phyloP scores from a whole-genome alignment of 2,113 vertebrate species.

The Pachycephala philippinensis region DNA sequence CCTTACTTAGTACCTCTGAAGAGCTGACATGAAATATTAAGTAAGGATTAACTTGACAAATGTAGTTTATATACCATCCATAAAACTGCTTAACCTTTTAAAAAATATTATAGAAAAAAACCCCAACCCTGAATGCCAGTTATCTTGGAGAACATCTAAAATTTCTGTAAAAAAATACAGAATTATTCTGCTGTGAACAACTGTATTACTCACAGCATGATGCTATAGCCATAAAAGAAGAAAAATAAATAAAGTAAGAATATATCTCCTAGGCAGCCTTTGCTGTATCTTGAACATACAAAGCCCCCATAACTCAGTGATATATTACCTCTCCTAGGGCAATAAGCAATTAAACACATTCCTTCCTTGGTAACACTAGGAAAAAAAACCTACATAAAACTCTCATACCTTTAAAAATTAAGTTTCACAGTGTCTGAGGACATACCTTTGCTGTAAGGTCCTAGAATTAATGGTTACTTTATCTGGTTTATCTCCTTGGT shows the following conservation, averaged over 20 bases:
- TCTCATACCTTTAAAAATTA: neutral
- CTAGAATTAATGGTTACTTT: neutral
- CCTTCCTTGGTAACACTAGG: neutral
- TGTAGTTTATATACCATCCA: neutral
- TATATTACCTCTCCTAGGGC: neutral
- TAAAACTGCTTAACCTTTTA: neutral
- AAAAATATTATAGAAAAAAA: neutral
- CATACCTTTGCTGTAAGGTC: neutral
- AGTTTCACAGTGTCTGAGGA: neutral
- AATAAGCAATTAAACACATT: slow-evolving; percentile 13
- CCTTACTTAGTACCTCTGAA: neutral
- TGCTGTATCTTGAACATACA: neutral
- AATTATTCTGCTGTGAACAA: neutral
- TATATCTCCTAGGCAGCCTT: neutral
- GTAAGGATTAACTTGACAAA: neutral
- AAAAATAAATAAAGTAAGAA: neutral
- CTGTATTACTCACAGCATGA: neutral
- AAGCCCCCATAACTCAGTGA: neutral
- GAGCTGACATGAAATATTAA: neutral
- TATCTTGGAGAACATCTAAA: neutral
- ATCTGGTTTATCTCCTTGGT: neutral
- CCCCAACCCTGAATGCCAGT: neutral
- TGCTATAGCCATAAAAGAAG: neutral
- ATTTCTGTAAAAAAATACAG: neutral
- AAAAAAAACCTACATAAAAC: neutral